These are phyloP conservation scores for Cephalopholis sonnerati DNA, from an alignment of 2,113 vertebrate species.

Conservation along the genomic window DNA sequence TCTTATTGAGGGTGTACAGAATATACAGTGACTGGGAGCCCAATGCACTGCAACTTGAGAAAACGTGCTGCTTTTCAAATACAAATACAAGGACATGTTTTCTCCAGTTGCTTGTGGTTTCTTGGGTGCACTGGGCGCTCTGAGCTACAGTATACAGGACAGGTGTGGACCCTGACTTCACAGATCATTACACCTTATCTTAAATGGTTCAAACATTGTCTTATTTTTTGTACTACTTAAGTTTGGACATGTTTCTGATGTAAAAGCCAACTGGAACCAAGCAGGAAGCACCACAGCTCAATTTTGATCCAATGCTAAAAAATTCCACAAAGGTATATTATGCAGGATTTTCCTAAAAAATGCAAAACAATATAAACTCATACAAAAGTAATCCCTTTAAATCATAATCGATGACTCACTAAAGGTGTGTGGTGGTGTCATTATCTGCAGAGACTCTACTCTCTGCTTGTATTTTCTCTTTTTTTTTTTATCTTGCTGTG, in stretches of 20 bases:
- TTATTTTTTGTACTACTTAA: not conserved
- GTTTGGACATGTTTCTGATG: not conserved
- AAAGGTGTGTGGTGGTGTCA: too few relatives aligned
- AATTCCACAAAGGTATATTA: too few relatives aligned
- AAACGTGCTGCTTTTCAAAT: not conserved
- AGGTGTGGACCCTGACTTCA: not conserved
- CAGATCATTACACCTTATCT: not conserved
- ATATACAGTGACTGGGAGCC: not conserved
- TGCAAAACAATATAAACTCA: too few relatives aligned
- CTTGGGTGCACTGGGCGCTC: not conserved
- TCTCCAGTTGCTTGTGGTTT: not conserved
- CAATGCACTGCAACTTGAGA: not conserved
- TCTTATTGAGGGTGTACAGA: slow-evolving; percentile 10
- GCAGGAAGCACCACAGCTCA: not conserved
- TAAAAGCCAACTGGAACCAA: not conserved
- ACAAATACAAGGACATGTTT: not conserved
- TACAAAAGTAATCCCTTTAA: too few relatives aligned
- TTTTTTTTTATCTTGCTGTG: too few relatives aligned
- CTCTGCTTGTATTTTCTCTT: too few relatives aligned
- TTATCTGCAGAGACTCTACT: too few relatives aligned
- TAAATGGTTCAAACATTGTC: not conserved
- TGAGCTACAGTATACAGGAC: not conserved
- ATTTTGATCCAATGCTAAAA: not conserved
- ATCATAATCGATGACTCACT: too few relatives aligned
- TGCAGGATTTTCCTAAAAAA: too few relatives aligned